Percentiles rank a stretch among this genome's conserved stretches.
Evolutionary conservation across 2,888 invertebrate genomes (phyloP).

Genomic region (Himalopsyche kuldschensis): DNA sequence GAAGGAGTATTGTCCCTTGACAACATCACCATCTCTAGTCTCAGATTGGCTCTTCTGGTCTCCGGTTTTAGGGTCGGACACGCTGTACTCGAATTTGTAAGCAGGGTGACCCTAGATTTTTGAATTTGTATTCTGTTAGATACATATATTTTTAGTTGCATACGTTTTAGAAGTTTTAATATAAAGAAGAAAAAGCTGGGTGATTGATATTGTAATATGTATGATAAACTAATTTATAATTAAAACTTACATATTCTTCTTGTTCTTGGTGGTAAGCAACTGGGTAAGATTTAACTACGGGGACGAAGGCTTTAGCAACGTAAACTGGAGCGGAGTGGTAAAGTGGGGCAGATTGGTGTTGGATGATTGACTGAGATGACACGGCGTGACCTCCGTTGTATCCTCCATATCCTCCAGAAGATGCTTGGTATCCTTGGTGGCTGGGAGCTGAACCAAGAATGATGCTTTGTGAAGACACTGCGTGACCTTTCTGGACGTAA

Average conservation of each 20-base stretch:
- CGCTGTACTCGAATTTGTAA: constrained; percentile 63
- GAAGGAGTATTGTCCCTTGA: constrained; percentile 57
- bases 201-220: too few relatives aligned
- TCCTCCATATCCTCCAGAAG: background rate
- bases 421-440: constrained; percentile 43
- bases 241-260: constrained; percentile 14
- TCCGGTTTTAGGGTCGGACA: constrained; percentile 61
- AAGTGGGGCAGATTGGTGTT: constrained; percentile 47
- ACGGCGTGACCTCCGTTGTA: constrained; percentile 44
- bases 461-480: constrained; percentile 32
- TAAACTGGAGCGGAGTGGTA: constrained; percentile 4
- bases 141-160: too few relatives aligned
- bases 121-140: too few relatives aligned
- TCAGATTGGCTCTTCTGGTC: constrained; percentile 62
- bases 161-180: too few relatives aligned
- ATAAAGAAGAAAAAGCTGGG: too few relatives aligned
- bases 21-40: constrained; percentile 56
- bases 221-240: too few relatives aligned
- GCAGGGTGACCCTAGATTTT: constrained; percentile 50
- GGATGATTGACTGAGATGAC: constrained; percentile 50
- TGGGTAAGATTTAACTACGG: background rate
- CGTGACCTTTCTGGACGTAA: constrained; percentile 7
- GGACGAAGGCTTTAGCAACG: background rate
- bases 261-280: constrained; percentile 6
- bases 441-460: constrained; percentile 25